These are phyloP conservation scores for Hydractinia echinata DNA, from an alignment of 30 jellyfish, hydroid and myxozoan genomes.

Conservation along the genomic window DNA sequence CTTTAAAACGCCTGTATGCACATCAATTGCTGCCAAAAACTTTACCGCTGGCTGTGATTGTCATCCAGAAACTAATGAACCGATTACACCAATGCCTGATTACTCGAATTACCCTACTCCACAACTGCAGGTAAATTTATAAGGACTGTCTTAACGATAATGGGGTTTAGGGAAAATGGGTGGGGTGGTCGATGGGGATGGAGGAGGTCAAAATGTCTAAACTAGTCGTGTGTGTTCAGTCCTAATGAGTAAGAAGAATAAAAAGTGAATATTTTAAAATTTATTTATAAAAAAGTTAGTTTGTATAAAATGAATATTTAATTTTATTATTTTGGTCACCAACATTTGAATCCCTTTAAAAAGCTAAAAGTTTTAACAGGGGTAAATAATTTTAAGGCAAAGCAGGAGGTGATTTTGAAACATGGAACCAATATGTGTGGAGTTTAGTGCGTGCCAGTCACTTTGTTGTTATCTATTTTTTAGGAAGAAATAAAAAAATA, in stretches of 20 bases:
- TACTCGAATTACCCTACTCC: slow-evolving; percentile 70
- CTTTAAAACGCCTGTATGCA: too few relatives aligned
- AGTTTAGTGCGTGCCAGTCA: background rate
- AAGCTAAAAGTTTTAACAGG: too few relatives aligned
- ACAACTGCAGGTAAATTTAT: slow-evolving; percentile 49
- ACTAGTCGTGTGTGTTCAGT: background rate
- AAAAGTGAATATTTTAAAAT: background rate
- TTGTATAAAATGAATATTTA: too few relatives aligned
- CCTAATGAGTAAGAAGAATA: background rate
- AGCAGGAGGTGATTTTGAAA: too few relatives aligned
- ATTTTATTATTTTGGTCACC: too few relatives aligned
- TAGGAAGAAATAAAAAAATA: slow-evolving; percentile 54
- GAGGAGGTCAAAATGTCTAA: background rate
- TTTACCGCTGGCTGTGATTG: slow-evolving; percentile 63
- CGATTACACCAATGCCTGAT: slow-evolving; percentile 87
- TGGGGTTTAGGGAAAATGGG: background rate
- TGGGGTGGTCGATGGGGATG: background rate
- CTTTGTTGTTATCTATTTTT: background rate
- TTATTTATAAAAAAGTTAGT: too few relatives aligned
- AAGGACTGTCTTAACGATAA: too few relatives aligned
- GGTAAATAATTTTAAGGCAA: too few relatives aligned
- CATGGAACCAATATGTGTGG: too few relatives aligned
- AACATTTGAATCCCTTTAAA: too few relatives aligned
- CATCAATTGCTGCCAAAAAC: background rate
- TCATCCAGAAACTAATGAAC: slow-evolving; percentile 77